Percentiles rank a stretch among this genome's conserved stretches.
These are phyloP conservation scores for Cryptoblepharus egeriae DNA, from an alignment of 2,797 vertebrate genomes.

Conservation along the genomic window DNA sequence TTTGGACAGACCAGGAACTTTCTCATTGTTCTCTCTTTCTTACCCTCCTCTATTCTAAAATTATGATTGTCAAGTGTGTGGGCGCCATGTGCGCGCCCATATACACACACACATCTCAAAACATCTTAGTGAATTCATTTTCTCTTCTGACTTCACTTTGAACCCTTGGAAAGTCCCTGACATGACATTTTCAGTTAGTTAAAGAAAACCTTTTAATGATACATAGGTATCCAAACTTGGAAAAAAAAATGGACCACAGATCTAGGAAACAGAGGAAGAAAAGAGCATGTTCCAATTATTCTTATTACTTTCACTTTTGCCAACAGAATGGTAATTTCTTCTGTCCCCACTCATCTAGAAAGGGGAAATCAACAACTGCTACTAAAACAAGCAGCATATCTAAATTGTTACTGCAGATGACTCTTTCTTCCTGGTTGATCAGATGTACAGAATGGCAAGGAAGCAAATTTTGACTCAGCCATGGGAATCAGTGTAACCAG, in stretches of 20 bases:
- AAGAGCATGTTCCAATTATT: conserved; percentile 58
- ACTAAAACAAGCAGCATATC: not conserved
- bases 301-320: conserved; percentile 39
- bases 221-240: conserved; percentile 80
- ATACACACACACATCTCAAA: not conserved
- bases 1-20: not conserved
- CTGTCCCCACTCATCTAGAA: conserved; percentile 45
- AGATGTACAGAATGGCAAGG: not conserved
- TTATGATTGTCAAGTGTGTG: rapidly evolving
- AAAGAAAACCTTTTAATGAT: conserved; percentile 92
- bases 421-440: conserved; percentile 10
- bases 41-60: rapidly evolving
- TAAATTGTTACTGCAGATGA: conserved; percentile 40
- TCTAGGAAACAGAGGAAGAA: conserved; percentile 74
- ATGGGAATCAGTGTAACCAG: not conserved
- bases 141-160: conserved; percentile 46
- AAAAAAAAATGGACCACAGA: conserved; percentile 75
- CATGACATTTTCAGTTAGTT: conserved; percentile 86
- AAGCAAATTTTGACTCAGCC: not conserved
- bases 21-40: not conserved
- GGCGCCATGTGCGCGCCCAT: too few relatives aligned
- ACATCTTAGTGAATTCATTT: conserved; percentile 65
- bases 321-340: conserved; percentile 11
- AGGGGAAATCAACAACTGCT: conserved; percentile 64
- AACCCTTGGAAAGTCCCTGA: conserved; percentile 88